Percentiles rank a stretch among this genome's conserved stretches.
These are phyloP conservation scores for Sapajus apella DNA, from an alignment of 2,113 vertebrate species.

Conservation along the genomic window DNA sequence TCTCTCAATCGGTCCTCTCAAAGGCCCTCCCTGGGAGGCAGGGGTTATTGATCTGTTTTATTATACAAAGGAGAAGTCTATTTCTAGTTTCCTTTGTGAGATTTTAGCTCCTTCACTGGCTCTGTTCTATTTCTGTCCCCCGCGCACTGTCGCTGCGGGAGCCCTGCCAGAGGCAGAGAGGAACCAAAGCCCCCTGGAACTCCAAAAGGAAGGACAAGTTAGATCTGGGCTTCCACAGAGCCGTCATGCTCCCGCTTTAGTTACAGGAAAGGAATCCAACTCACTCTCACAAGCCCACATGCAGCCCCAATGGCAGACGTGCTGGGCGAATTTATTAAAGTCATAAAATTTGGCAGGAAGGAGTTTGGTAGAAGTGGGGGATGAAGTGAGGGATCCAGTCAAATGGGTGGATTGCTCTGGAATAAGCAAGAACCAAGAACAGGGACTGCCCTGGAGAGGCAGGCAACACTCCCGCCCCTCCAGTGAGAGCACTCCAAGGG, in stretches of 20 bases:
- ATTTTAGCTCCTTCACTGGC: not conserved
- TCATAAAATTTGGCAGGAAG: not conserved
- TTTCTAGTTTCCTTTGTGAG: slow-evolving; percentile 31
- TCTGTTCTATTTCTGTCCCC: not conserved
- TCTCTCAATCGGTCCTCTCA: not conserved
- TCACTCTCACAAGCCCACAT: not conserved
- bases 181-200: not conserved
- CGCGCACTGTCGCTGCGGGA: not conserved
- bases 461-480: rapidly evolving
- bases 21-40: not conserved
- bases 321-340: not conserved
- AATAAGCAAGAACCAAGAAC: not conserved
- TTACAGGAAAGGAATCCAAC: not conserved
- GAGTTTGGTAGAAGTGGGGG: not conserved
- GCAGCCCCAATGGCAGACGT: rapidly evolving
- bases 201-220: not conserved
- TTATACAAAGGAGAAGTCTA: not conserved
- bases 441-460: rapidly evolving
- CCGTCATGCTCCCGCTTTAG: not conserved
- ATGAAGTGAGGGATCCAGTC: not conserved
- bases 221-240: slow-evolving; percentile 1
- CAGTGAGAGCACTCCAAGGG: rapidly evolving
- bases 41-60: not conserved
- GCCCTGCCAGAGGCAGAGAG: not conserved
- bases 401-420: not conserved